Conservation (phyloP, 2,797 vertebrate species). For the Vireo griseus region DNA sequence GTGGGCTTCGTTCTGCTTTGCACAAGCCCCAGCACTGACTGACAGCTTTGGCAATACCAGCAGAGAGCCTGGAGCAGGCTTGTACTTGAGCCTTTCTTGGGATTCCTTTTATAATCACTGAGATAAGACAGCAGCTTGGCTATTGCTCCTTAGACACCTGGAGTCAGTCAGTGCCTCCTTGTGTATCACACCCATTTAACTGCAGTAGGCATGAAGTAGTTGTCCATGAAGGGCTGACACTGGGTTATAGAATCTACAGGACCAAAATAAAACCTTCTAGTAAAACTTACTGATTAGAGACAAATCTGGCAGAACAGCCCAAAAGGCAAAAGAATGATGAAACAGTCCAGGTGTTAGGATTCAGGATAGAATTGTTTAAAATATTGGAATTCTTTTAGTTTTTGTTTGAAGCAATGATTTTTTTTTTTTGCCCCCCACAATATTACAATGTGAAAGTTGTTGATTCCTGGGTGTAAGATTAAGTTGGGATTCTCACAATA, state of each 20-base stretch:
- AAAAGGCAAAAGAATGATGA: neutral
- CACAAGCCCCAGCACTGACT: neutral
- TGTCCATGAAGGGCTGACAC: neutral
- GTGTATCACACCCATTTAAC: neutral
- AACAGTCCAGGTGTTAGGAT: neutral
- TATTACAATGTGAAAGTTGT: neutral
- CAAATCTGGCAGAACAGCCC: neutral
- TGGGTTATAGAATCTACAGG: neutral
- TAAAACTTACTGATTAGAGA: neutral
- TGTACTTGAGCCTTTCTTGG: neutral
- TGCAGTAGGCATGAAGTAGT: neutral
- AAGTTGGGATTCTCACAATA: neutral
- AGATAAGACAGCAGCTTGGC: neutral
- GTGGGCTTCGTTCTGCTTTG: neutral
- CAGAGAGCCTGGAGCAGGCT: neutral
- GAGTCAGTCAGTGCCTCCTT: neutral
- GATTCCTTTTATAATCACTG: neutral
- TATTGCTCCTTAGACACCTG: neutral
- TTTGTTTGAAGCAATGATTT: neutral
- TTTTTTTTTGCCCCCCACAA: accelerated
- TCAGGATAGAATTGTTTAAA: neutral
- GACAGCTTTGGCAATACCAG: neutral
- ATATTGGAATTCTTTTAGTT: neutral
- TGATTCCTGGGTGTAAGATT: neutral
- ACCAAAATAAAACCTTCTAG: constrained; percentile 19